Conservation (phyloP, 2,113 vertebrate species). For the Silurus glanis region DNA sequence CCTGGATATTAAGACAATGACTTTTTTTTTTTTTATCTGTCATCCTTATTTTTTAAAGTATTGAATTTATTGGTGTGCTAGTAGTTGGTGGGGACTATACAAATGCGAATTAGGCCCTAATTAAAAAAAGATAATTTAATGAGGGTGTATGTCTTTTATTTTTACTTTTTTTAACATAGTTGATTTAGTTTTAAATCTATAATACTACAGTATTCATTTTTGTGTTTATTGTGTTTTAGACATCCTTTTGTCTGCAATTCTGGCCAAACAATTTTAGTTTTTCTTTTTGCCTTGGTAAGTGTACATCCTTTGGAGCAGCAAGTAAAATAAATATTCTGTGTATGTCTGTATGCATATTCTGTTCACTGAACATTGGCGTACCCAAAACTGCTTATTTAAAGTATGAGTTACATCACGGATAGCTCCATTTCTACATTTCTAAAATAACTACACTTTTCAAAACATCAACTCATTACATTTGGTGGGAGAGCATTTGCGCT, state of each 20-base stretch:
- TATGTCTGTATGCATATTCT: background rate
- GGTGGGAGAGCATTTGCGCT: constrained; percentile 13
- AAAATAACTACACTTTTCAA: constrained; percentile 17
- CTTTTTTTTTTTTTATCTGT: background rate
- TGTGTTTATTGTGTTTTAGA: background rate
- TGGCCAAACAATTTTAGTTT: background rate
- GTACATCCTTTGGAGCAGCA: background rate
- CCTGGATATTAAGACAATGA: too few species aligned
- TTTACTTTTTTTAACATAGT: background rate
- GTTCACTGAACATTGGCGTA: background rate
- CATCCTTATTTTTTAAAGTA: background rate
- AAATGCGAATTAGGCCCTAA: background rate
- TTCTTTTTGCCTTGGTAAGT: background rate
- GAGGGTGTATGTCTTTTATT: background rate
- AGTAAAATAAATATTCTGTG: too few species aligned
- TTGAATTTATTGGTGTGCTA: too few species aligned
- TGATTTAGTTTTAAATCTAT: background rate
- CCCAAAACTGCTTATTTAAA: background rate
- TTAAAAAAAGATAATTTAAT: background rate
- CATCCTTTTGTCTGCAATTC: background rate
- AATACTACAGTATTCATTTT: background rate
- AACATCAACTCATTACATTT: constrained; percentile 18
- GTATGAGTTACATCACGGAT: background rate
- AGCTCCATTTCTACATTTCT: constrained; percentile 5
- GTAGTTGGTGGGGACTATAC: too few species aligned